These are phyloP conservation scores for Crenichthys baileyi DNA, from an alignment of 2,797 vertebrate genomes.

Conservation along the genomic window DNA sequence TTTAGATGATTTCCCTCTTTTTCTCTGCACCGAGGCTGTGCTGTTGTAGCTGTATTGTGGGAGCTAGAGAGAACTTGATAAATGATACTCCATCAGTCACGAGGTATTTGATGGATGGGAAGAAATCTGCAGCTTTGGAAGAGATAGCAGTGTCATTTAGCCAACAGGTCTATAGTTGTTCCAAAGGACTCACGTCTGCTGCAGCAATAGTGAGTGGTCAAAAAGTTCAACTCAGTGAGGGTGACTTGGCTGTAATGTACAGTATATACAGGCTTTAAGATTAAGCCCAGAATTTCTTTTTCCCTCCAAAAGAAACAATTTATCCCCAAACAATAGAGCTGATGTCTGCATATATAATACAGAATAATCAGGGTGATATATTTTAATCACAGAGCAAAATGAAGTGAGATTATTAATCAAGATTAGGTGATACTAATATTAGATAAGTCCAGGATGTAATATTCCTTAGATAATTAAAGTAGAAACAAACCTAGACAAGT, in stretches of 20 bases:
- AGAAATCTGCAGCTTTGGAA: conserved; percentile 27
- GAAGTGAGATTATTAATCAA: conserved; percentile 75
- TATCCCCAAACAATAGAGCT: conserved; percentile 63
- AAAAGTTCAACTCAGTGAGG: conserved; percentile 27
- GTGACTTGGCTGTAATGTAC: conserved; percentile 24
- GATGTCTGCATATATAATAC: conserved; percentile 53
- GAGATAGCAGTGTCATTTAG: conserved; percentile 29
- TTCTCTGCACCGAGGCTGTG: conserved; percentile 4
- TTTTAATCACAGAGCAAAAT: conserved; percentile 71
- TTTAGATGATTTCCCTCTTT: conserved; percentile 43
- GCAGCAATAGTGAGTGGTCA: conserved; percentile 37
- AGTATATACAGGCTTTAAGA: conserved; percentile 38
- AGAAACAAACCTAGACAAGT: conserved; percentile 45
- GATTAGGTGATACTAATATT: conserved; percentile 68
- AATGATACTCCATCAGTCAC: conserved; percentile 18
- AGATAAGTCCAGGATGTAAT: conserved; percentile 71
- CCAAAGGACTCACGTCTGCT: conserved; percentile 41
- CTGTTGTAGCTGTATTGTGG: conserved; percentile 6
- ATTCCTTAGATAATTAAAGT: conserved; percentile 59
- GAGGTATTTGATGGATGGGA: conserved; percentile 22
- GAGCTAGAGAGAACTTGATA: conserved; percentile 1
- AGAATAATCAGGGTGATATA: conserved; percentile 48
- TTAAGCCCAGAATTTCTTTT: conserved; percentile 49
- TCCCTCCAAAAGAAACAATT: conserved; percentile 69
- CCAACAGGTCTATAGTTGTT: conserved; percentile 61